Base-by-base conservation (phyloP, 2,797 vertebrate species). In the Austrolebias charrua region DNA sequence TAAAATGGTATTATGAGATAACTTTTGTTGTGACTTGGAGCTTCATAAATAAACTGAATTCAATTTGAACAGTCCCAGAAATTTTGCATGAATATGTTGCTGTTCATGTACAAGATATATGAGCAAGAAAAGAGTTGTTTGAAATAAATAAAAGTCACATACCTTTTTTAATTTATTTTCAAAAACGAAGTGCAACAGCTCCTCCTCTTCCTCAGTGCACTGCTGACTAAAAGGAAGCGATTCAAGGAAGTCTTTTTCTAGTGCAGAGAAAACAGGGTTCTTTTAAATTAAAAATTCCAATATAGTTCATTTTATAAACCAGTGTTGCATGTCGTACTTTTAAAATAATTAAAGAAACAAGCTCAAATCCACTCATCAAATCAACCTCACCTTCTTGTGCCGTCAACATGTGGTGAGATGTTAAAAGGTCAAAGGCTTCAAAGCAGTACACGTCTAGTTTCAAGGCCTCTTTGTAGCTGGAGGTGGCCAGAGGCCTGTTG, bases 161-260 rank as follows among this genome's bases (percentile, higher is more conserved):
- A 98, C 97, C 95, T 99, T 99, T 90, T 99, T 99, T 85, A 99
- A 91, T 81, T 98, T 99, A 88, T 97, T 98, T 83, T 99, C 96
- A 92, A 97, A 99, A 29, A 99, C 91, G 84, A 99, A 99, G 82
- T 87, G 96, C 52, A 99, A 91, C 58, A 99, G 90, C 82, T 97
- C 95, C 75, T 96, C 93, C 62, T 98, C 97, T 83, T 96, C 95
- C 79, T 96, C 95, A 0, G 93, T 93, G 82, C 95, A 96, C 28
- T 98, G 96, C 80, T 98, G 93, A 92, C 95, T 94, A 58, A 84
- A 76, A 60, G 91, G 86, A 76, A 93, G 91, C 0, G 90, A 92
- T 61, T 90, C 89, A n/a, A 92, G 84, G 63, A 93, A 93, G 67
- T 93, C 91, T 81, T 90, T 93, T 55, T 94, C 93, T 94, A n/a